Evolutionary conservation across 2,888 invertebrate species (phyloP).

Genomic region (Timema cristinae): DNA sequence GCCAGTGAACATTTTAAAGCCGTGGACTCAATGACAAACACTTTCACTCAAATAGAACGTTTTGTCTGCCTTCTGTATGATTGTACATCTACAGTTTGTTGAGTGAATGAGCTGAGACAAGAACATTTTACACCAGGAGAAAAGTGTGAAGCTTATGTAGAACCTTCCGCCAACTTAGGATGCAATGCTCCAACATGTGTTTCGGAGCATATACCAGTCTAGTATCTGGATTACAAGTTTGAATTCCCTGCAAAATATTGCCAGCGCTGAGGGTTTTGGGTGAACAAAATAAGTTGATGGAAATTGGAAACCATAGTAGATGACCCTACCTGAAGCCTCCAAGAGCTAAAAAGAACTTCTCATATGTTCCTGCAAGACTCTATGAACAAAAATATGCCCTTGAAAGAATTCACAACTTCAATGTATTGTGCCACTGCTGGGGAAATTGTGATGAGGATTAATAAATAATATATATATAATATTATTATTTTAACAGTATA

Average conservation of each 20-base stretch:
- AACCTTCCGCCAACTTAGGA: background rate
- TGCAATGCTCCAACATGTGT: background rate
- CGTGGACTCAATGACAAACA: background rate
- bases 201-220: background rate
- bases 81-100: background rate
- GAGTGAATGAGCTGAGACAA: background rate
- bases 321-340: background rate
- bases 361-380: background rate
- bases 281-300: background rate
- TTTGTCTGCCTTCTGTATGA: constrained; percentile 4
- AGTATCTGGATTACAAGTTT: constrained; percentile 2
- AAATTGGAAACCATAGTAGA: background rate
- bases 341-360: background rate
- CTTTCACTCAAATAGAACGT: background rate
- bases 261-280: background rate
- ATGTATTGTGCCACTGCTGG: background rate
- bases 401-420: background rate
- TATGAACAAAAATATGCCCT: background rate
- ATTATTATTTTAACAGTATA: background rate
- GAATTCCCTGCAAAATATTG: background rate
- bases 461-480: background rate
- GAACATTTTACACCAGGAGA: background rate
- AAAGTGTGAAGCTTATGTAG: background rate
- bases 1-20: background rate
- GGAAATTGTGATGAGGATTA: background rate